A percentile compares a stretch with the other conserved stretches of the same genome.
Evolutionary conservation across 2,797 vertebrate genomes (phyloP).

Genomic region (Aeoliscus strigatus): DNA sequence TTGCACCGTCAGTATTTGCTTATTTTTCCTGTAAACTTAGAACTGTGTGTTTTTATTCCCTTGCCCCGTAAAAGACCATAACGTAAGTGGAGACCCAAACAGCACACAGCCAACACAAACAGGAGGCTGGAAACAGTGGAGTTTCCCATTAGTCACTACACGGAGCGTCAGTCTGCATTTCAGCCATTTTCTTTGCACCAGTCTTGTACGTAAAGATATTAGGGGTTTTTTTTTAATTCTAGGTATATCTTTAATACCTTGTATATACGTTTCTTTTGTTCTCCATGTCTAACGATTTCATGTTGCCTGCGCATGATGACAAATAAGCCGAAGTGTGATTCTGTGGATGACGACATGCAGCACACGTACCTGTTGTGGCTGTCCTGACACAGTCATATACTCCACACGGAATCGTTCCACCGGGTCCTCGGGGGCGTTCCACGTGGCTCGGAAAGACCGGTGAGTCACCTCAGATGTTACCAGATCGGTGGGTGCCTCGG

Average conservation of each 20-base stretch:
- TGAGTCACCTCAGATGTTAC: conserved; percentile 90
- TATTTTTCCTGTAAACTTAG: conserved; percentile 33
- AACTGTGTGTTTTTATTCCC: conserved; percentile 42
- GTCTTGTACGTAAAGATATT: too few species aligned
- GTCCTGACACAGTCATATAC: conserved; percentile 83
- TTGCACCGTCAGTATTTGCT: conserved; percentile 47
- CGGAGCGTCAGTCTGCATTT: conserved; percentile 14
- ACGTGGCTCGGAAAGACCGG: conserved; percentile 86
- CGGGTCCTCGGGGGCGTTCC: conserved; percentile 83
- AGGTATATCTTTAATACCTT: too few species aligned
- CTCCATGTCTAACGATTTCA: too few species aligned
- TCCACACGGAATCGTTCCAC: conserved; percentile 91
- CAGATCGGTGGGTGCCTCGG: conserved; percentile 84
- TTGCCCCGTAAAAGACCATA: conserved; percentile 25
- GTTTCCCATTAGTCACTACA: conserved; percentile 36
- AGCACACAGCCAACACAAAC: conserved; percentile 45
- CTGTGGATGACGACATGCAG: not conserved
- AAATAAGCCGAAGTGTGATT: not conserved
- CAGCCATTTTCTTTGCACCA: conserved; percentile 11
- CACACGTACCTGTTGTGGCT: conserved; percentile 78
- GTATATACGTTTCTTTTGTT: too few species aligned
- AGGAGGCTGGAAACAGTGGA: conserved; percentile 33
- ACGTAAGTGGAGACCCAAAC: conserved; percentile 39
- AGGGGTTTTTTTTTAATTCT: too few species aligned
- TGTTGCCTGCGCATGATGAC: conserved; percentile 2